Evolutionary conservation across 2,113 vertebrate genomes (phyloP), one percentile per base, ranked within the genome.

Genomic region (Sarotherodon lohbergeri): DNA sequence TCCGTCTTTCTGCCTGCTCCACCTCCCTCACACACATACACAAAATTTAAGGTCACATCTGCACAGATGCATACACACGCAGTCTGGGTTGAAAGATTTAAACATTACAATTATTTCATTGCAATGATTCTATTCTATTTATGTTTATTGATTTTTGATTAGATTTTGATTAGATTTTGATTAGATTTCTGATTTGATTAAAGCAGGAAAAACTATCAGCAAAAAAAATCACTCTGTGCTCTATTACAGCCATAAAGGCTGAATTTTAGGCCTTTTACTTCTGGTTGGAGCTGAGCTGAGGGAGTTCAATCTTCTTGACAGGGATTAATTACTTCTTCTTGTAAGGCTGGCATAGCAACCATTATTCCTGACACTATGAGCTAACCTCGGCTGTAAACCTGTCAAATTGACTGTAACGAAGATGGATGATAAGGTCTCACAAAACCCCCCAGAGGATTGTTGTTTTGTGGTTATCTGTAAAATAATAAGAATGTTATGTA

Each of bases 31-130:
- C 29, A 10, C 57, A 34, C 0, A 63, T 34, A 34, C 57, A 34
- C 57, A 61, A 34, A 29, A 63, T 29, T 34, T 16, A 0, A 19
- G 9, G 3, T 63, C 59, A 63, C 59, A 61, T 0, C 3, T 34
- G 9, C 9, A 61, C 59, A 63, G 16, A 32, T 6, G 57, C 27
- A 57, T 0, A 27, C 4, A 9, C 54, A 61, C 9, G 34, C 2
- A 34, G 9, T 63, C 59, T 19, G 29, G 29, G 1, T 61, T 2
- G 14, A 59, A 12, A 13, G 55, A 57, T 57, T 61, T 61, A 34
- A 34, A 3, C 3, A 61, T 19, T 63, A 32, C 29, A 63, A 63
- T 6, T 63, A 3, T 1, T 4, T 61, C 34, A 61, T 61, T 6
- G 3, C 16, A 61, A 34, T 61, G 29, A 17, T 59, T 59, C 0